Conservation (phyloP, 2,888 invertebrate species). For the Clusia tigrina region DNA sequence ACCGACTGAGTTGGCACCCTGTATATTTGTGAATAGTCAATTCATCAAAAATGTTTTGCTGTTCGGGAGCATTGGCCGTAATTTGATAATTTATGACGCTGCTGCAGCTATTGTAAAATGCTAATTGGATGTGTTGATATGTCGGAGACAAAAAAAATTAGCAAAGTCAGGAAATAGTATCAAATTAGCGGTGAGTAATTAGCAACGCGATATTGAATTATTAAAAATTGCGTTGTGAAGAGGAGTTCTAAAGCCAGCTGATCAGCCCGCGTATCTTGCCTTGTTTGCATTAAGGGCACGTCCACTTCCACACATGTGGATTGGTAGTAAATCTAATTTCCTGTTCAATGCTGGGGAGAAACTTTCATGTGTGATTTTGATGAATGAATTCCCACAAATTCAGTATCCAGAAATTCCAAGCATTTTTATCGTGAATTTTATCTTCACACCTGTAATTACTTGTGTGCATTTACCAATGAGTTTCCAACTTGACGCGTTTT, state of each 20-base stretch:
- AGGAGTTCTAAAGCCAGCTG: background rate
- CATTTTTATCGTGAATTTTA: conserved; percentile 34
- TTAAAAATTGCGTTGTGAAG: conserved; percentile 4
- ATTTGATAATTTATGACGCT: background rate
- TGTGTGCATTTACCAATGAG: conserved; percentile 13
- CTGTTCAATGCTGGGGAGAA: background rate
- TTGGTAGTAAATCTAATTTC: conserved; percentile 4
- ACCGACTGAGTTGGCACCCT: too few relatives aligned
- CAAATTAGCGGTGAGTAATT: conserved; percentile 59
- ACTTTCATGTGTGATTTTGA: background rate
- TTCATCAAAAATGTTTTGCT: background rate
- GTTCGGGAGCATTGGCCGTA: background rate
- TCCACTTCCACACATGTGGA: background rate
- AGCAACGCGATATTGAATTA: conserved; percentile 50
- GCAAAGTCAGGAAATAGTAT: conserved; percentile 59
- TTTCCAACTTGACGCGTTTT: background rate
- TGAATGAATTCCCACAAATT: conserved; percentile 28
- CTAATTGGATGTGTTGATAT: conserved; percentile 3
- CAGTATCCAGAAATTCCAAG: background rate
- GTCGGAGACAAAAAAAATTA: conserved; percentile 42
- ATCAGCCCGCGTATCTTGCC: background rate
- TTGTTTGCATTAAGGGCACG: background rate
- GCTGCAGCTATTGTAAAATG: background rate
- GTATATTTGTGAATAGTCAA: too few relatives aligned
- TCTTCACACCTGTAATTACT: conserved; percentile 39